Percentiles rank a stretch among this genome's conserved stretches.
Evolutionary conservation across 2,888 invertebrate species (phyloP).

Genomic region (Phasia obesa): DNA sequence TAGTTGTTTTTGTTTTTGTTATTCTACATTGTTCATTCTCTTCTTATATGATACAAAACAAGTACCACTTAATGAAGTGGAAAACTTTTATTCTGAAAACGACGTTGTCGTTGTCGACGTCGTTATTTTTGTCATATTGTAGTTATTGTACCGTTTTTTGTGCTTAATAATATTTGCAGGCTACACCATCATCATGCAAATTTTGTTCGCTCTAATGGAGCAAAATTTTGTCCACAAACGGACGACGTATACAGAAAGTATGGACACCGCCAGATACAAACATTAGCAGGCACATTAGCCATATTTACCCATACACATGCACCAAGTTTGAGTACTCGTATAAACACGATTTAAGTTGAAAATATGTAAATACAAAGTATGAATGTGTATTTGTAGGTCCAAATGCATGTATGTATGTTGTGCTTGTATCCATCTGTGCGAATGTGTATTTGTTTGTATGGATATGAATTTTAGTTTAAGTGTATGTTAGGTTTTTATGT

Average conservation of each 20-base stretch:
- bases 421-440: background rate
- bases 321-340: slow-evolving; percentile 22
- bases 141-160: slow-evolving; percentile 28
- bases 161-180: slow-evolving; percentile 53
- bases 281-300: slow-evolving; percentile 12
- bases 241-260: slow-evolving; percentile 51
- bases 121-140: slow-evolving; percentile 48
- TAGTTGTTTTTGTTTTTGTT: slow-evolving; percentile 53
- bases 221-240: slow-evolving; percentile 72
- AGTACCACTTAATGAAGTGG: slow-evolving; percentile 71
- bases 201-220: slow-evolving; percentile 72
- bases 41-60: slow-evolving; percentile 64
- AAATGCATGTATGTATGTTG: background rate
- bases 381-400: background rate
- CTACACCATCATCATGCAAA: slow-evolving; percentile 66
- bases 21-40: slow-evolving; percentile 52
- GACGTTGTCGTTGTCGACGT: slow-evolving; percentile 48
- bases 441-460: slow-evolving; percentile 15
- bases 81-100: slow-evolving; percentile 68
- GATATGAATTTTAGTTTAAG: slow-evolving; percentile 24
- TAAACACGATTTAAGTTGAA: slow-evolving; percentile 67
- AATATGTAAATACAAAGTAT: slow-evolving; percentile 41
- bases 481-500: slow-evolving; percentile 24
- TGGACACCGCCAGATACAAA: slow-evolving; percentile 65
- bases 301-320: slow-evolving; percentile 8